These are phyloP conservation scores for Petromus typicus DNA, from an alignment of 2,113 vertebrate genomes.

Conservation along the genomic window DNA sequence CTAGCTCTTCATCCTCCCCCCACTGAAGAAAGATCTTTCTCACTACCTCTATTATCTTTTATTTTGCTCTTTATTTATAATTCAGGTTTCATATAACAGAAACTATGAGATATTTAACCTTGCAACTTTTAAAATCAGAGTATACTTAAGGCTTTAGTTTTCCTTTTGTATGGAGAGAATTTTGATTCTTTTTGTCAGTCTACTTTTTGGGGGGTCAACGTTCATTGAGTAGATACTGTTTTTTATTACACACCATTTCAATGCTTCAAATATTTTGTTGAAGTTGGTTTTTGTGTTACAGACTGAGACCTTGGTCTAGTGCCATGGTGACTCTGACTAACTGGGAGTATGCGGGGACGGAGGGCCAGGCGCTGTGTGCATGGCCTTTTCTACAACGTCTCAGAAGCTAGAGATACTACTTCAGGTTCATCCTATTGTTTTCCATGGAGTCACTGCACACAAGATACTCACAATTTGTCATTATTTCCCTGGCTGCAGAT, in stretches of 20 bases:
- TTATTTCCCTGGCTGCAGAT: neutral
- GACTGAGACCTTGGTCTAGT: neutral
- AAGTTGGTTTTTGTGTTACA: neutral
- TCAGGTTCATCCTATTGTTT: neutral
- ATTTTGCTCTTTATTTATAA: neutral
- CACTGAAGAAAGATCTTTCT: neutral
- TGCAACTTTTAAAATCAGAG: neutral
- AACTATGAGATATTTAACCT: neutral
- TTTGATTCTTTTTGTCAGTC: neutral
- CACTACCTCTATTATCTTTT: neutral
- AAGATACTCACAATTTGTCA: neutral
- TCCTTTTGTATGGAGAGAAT: neutral
- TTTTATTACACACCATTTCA: neutral
- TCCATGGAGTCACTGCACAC: neutral
- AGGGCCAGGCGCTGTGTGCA: neutral
- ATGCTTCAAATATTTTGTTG: neutral
- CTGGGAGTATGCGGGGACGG: rapidly evolving
- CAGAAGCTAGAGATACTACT: neutral
- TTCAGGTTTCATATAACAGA: neutral
- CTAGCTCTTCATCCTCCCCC: neutral
- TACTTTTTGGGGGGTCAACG: neutral
- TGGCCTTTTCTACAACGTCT: neutral
- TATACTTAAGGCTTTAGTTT: neutral
- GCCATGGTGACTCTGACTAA: too few species aligned
- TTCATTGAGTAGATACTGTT: neutral